Conservation (phyloP, 2,113 vertebrate species). For the Aegithalos caudatus region DNA sequence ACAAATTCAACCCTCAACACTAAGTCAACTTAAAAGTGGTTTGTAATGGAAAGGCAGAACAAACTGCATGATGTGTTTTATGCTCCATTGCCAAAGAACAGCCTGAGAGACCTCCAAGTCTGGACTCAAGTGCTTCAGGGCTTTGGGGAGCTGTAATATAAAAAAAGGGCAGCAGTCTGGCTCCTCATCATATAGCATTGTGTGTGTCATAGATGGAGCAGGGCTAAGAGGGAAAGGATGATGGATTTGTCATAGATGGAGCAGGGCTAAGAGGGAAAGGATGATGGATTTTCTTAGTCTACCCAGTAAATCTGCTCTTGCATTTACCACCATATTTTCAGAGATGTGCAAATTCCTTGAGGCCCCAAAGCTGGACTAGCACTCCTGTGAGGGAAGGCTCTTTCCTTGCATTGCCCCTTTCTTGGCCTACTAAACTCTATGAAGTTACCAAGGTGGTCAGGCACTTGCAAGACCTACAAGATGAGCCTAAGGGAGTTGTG, state of each 20-base stretch:
- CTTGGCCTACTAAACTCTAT: neutral
- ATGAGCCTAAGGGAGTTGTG: neutral
- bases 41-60: conserved; percentile 23
- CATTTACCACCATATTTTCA: neutral
- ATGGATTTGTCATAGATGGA: neutral
- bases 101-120: neutral
- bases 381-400: neutral
- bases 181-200: neutral
- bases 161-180: neutral
- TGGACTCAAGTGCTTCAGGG: neutral
- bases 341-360: neutral
- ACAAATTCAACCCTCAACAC: too few relatives aligned
- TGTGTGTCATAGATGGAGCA: neutral
- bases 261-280: neutral
- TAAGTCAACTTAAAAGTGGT: neutral
- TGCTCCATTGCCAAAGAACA: neutral
- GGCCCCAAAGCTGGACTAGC: neutral
- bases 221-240: neutral
- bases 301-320: neutral
- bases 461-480: neutral
- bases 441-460: neutral
- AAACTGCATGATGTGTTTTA: neutral
- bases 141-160: neutral
- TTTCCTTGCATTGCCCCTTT: neutral
- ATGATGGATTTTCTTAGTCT: neutral